These are phyloP conservation scores for Seladonia tumulorum DNA, from an alignment of 2,888 invertebrate genomes.

Conservation along the genomic window DNA sequence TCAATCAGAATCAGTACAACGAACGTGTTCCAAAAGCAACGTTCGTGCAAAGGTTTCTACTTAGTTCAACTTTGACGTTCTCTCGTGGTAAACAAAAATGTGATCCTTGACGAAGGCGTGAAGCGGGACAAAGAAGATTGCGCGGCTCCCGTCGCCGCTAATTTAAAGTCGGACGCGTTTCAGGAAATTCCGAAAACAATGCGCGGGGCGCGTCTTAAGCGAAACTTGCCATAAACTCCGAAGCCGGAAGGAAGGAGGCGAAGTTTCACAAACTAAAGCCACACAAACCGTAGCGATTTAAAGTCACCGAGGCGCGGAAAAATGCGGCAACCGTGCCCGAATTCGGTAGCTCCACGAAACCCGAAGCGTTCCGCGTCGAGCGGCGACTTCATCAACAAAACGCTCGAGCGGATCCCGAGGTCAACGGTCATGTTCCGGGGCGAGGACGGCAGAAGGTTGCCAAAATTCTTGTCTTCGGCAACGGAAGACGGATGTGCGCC, in stretches of 20 bases:
- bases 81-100: not conserved
- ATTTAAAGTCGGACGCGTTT: not conserved
- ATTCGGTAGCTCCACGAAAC: not conserved
- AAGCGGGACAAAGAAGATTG: not conserved
- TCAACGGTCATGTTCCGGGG: not conserved
- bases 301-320: conserved; percentile 7
- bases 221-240: not conserved
- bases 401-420: not conserved
- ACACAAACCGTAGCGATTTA: not conserved
- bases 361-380: not conserved
- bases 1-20: no score
- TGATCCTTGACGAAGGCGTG: not conserved
- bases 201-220: not conserved
- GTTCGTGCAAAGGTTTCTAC: no score
- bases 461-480: conserved; percentile 17
- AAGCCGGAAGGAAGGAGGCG: not conserved
- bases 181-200: not conserved
- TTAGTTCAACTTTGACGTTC: no score
- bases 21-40: no score
- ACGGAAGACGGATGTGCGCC: not conserved
- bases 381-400: not conserved
- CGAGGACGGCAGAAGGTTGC: not conserved
- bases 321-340: not conserved
- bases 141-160: not conserved
- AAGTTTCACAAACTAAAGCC: not conserved